Base-by-base conservation (phyloP, 2,797 vertebrate genomes). In the Hippopotamyrus pictus region DNA sequence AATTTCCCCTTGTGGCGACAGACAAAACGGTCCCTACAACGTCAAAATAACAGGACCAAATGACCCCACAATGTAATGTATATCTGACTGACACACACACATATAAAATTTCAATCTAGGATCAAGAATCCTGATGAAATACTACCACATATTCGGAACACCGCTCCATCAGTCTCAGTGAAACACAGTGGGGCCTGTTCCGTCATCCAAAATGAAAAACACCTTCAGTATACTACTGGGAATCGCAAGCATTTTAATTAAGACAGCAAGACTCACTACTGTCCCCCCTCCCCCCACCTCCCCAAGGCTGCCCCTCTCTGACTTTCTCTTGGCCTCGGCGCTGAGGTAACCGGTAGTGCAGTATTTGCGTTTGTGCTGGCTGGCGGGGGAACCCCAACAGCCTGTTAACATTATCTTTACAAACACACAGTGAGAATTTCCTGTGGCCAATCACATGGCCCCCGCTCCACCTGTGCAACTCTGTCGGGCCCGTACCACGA, bases 381-480 rank as follows among this genome's bases (percentile, higher is more conserved):
- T 51, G 12, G 37, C 19, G 88, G 82, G 88, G 82, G 54, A 84
- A 19, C 88, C 79, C 41, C 53, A 65, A 46, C 87, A 88, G 7
- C 79, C 54, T 89, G 88, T 82, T 44, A 65, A 87, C 51, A 82
- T 59, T 86, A 87, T 57, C 85, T 79, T 44, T 14, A 48, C 85
- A 82, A 89, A 76, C 62, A 53, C 76, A 50, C 73, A 22, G 33
- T 44, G 29, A 37, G 46, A 76, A 51, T 57, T 84, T 51, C 85
- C 46, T 89, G 84, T 44, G 33, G 82, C 85, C 65, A 89, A 37
- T 41, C 17, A 65, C 33, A 33, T 19, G 1, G 29, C 1, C 25
- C 25, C 5, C 17, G 22, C 79, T 48, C 82, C n/a, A 86, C 79
- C 50, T 53, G 85, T 14, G 29, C 50, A 37, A 7, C 50, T 57